Conservation (phyloP, 2,113 vertebrate genomes). For the Epinephelus moara region DNA sequence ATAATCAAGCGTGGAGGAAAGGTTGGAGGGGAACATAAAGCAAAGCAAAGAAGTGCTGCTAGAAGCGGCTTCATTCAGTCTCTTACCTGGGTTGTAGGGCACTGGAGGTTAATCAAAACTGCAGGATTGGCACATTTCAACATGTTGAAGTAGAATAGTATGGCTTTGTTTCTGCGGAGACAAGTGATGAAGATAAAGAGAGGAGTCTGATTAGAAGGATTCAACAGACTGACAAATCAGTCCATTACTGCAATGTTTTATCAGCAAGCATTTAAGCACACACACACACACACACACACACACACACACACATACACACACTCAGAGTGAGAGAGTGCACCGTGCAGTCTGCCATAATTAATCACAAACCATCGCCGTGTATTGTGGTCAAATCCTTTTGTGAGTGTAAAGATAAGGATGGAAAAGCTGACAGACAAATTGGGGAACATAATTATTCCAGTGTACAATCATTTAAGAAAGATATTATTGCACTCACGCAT, state of each 20-base stretch:
- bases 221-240: constrained; percentile 10
- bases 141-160: constrained; percentile 98
- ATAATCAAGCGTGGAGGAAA: constrained; percentile 53
- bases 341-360: constrained; percentile 47
- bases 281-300: background rate
- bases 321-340: background rate
- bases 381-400: constrained; percentile 42
- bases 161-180: constrained; percentile 92
- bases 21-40: constrained; percentile 23
- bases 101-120: constrained; percentile 94
- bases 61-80: background rate
- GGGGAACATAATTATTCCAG: constrained; percentile 51
- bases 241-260: constrained; percentile 41
- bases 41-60: background rate
- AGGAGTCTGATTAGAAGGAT: constrained; percentile 33
- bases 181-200: constrained; percentile 54
- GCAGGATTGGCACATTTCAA: constrained; percentile 92
- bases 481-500: constrained; percentile 89
- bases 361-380: constrained; percentile 52
- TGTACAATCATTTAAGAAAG: constrained; percentile 7
- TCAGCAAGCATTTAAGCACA: constrained; percentile 10
- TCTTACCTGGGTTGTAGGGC: constrained; percentile 96
- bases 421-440: constrained; percentile 43
- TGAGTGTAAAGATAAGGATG: constrained; percentile 43
- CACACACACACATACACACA: background rate